Evolutionary conservation across 2,797 vertebrate species (phyloP).

Genomic region (Erethizon dorsatum): DNA sequence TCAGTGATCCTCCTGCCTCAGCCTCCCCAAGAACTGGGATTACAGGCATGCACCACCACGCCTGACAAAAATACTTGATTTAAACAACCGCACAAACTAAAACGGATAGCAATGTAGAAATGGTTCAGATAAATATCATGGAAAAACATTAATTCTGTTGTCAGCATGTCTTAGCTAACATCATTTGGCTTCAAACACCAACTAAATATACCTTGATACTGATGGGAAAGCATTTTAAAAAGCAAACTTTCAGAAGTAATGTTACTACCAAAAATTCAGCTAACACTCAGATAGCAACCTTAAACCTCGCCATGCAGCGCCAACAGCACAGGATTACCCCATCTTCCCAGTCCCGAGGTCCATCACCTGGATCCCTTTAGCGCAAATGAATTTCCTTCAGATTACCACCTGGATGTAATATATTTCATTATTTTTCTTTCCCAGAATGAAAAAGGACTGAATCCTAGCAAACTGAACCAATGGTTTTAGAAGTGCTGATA

Average conservation of each 20-base stretch:
- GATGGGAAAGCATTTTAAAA: background rate
- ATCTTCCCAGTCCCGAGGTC: conserved; percentile 14
- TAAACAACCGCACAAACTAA: background rate
- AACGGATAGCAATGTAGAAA: no score
- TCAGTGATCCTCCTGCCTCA: no score
- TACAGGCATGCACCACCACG: no score
- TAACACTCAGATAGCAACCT: background rate
- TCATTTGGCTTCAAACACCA: conserved; percentile 47
- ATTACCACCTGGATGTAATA: background rate
- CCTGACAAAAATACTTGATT: no score
- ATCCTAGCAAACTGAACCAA: conserved; percentile 43
- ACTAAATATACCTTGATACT: conserved; percentile 56
- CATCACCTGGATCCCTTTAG: background rate
- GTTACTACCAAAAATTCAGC: conserved; percentile 5
- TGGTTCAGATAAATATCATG: background rate
- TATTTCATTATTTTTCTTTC: background rate
- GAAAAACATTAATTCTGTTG: background rate
- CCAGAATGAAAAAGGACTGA: conserved; percentile 47
- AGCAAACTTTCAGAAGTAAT: conserved; percentile 53
- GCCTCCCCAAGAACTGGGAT: no score
- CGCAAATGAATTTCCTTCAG: conserved; percentile 1
- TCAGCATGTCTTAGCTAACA: background rate
- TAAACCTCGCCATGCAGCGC: background rate
- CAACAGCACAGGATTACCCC: conserved; percentile 21
- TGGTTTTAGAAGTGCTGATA: conserved; percentile 5